Evolutionary conservation across 2,888 invertebrate genomes (phyloP).

Genomic region (Spisula solida): DNA sequence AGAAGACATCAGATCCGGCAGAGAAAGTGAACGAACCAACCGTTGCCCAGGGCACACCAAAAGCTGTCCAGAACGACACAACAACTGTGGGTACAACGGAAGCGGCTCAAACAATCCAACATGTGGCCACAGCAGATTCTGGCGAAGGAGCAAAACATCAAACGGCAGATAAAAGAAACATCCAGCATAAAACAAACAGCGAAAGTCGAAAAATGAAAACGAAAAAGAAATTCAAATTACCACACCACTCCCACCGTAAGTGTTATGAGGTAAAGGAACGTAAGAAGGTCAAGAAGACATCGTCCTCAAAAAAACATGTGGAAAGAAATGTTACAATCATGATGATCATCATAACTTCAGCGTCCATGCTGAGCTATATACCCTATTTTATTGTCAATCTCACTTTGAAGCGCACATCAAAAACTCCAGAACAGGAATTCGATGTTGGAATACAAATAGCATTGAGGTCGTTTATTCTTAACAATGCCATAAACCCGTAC

Average conservation of each 20-base stretch:
- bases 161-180: background rate
- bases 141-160: background rate
- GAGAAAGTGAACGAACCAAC: too few relatives aligned
- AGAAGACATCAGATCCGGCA: background rate
- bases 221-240: background rate
- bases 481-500: constrained; percentile 50
- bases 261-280: background rate
- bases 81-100: background rate
- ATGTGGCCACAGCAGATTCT: background rate
- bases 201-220: background rate
- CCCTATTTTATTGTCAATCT: constrained; percentile 46
- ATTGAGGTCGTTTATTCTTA: constrained; percentile 37
- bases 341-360: constrained; percentile 37
- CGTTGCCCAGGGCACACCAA: background rate
- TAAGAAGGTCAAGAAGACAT: background rate
- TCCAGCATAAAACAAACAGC: too few relatives aligned
- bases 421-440: constrained; percentile 24
- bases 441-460: constrained; percentile 44
- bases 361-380: constrained; percentile 32
- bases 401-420: background rate
- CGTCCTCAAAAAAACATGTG: background rate
- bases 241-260: too few relatives aligned
- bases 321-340: constrained; percentile 38
- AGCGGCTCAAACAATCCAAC: background rate
- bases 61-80: background rate